These are phyloP conservation scores for Lacerta bilineata DNA, from an alignment of 2,797 vertebrate genomes.

Conservation along the genomic window DNA sequence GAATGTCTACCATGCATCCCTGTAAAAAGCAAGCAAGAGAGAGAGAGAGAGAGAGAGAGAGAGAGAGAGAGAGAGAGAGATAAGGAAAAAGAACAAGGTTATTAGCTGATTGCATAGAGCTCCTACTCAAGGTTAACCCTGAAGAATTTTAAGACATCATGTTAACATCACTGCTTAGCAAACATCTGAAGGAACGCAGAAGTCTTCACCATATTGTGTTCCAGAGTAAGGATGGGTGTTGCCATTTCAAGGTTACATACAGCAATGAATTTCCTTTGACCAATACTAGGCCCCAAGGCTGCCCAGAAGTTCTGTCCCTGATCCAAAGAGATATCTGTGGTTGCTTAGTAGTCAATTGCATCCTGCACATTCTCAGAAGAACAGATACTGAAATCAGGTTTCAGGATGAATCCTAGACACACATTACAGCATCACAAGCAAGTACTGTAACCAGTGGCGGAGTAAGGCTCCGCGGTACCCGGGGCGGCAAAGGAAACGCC, in stretches of 20 bases:
- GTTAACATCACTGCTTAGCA: constrained; percentile 30
- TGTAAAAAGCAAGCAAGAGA: background rate
- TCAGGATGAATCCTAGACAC: background rate
- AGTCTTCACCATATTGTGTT: background rate
- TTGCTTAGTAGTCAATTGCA: background rate
- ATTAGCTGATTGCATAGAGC: background rate
- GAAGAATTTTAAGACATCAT: constrained; percentile 23
- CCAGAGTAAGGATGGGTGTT: constrained; percentile 16
- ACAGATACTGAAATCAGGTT: background rate
- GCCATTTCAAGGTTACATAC: constrained; percentile 18
- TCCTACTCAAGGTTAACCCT: background rate
- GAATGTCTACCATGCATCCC: background rate
- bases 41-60: background rate
- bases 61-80: background rate
- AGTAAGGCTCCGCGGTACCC: too few relatives aligned
- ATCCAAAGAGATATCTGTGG: background rate
- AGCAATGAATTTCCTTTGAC: background rate
- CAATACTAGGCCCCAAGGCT: background rate
- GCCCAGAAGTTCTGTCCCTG: background rate
- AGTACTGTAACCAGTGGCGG: too few relatives aligned
- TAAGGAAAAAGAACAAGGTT: background rate
- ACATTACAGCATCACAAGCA: background rate
- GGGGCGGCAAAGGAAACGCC: too few relatives aligned
- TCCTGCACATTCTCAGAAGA: background rate
- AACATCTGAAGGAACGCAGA: constrained; percentile 10